Conservation (phyloP, 2,113 vertebrate species). For the Lagopus muta region DNA sequence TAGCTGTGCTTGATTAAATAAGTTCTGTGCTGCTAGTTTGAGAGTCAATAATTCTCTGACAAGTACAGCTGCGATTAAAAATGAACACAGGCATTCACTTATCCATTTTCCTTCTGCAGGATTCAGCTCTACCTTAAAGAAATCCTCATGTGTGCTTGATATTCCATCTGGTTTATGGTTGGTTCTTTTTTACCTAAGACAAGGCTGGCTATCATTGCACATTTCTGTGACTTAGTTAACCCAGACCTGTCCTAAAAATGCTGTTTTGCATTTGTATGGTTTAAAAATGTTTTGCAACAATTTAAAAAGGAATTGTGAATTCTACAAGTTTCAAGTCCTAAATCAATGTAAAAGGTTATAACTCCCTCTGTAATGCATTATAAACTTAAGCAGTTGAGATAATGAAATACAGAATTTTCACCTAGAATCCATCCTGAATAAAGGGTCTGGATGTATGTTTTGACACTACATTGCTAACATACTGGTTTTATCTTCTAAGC, state of each 20-base stretch:
- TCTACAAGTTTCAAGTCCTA: neutral
- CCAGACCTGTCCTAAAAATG: neutral
- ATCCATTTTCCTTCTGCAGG: neutral
- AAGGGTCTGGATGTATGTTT: neutral
- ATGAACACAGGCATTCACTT: neutral
- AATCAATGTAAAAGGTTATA: neutral
- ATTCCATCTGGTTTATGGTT: neutral
- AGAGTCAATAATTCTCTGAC: neutral
- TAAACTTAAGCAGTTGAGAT: neutral
- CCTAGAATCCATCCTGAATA: neutral
- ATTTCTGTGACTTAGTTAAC: neutral
- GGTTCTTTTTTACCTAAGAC: neutral
- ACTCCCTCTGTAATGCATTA: neutral
- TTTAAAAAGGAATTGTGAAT: neutral
- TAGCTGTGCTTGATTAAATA: neutral
- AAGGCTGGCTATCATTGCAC: neutral
- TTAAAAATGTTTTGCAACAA: neutral
- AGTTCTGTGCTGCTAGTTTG: neutral
- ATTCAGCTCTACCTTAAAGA: neutral
- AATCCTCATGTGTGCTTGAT: rapidly evolving
- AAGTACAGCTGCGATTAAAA: neutral
- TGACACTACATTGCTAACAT: neutral
- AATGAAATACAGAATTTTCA: neutral
- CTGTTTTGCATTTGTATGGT: neutral
- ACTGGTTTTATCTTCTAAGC: neutral